These are phyloP conservation scores for Buteo buteo DNA, from an alignment of 2,113 vertebrate genomes.

Conservation along the genomic window DNA sequence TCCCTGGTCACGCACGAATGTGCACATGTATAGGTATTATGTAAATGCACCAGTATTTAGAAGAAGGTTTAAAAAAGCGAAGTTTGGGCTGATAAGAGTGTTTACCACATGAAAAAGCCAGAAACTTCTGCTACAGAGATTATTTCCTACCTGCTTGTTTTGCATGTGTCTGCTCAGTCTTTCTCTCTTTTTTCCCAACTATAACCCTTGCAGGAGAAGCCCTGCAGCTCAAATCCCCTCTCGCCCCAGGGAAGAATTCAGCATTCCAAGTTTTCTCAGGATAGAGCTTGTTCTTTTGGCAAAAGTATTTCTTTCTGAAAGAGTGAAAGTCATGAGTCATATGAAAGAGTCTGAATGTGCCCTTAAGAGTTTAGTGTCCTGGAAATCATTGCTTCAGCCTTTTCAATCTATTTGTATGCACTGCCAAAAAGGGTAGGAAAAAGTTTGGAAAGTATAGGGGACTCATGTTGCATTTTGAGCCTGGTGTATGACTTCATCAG, in stretches of 20 bases:
- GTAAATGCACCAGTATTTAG: neutral
- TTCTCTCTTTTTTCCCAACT: neutral
- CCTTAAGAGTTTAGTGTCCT: neutral
- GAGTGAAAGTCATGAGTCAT: neutral
- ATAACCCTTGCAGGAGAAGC: neutral
- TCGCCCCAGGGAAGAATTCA: neutral
- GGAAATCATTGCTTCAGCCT: neutral
- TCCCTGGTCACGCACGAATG: neutral
- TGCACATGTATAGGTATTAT: neutral
- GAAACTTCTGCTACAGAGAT: neutral
- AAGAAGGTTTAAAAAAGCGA: neutral
- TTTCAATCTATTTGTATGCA: neutral
- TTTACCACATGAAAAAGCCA: neutral
- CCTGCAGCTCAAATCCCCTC: neutral
- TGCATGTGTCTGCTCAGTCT: neutral
- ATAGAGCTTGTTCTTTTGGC: neutral
- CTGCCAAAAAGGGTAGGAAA: neutral
- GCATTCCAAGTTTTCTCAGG: neutral
- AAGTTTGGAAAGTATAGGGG: neutral
- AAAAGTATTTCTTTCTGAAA: neutral
- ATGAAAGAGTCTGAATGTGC: neutral
- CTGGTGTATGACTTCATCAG: neutral
- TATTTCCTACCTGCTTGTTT: neutral
- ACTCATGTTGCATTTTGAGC: neutral
- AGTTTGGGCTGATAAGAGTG: neutral